Evolutionary conservation across 1,140 invertebrate species (phyloP).

Genomic region (Coptotermes formosanus): DNA sequence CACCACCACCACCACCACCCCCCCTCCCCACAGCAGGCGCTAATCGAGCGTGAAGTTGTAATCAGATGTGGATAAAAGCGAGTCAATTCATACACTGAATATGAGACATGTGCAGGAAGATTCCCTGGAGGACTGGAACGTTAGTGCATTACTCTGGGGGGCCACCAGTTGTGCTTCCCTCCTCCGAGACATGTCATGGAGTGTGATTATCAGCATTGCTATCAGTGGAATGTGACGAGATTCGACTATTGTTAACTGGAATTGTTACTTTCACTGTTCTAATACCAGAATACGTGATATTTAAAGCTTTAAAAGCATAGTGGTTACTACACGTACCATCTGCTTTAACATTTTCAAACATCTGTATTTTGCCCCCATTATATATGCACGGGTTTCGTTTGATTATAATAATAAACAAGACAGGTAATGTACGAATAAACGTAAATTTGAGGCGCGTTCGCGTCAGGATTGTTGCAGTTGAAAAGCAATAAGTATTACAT

Average conservation of each 20-base stretch:
- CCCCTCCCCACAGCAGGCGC: neutral
- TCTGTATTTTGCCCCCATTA: no score
- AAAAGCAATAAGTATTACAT: no score
- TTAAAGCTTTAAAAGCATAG: no score
- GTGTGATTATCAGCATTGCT: neutral
- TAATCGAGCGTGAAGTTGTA: slow-evolving; percentile 33
- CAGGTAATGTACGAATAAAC: no score
- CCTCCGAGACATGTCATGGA: neutral
- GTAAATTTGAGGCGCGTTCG: no score
- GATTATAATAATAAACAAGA: no score
- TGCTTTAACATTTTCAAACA: no score
- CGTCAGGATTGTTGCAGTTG: no score
- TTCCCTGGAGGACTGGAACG: neutral
- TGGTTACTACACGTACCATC: no score
- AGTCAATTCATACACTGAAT: neutral
- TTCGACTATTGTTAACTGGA: neutral
- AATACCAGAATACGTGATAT: no score
- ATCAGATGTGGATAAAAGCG: slow-evolving; percentile 32
- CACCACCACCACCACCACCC: neutral
- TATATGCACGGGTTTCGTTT: no score
- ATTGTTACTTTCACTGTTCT: no score
- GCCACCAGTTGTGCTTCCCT: neutral
- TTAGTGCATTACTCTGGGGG: neutral
- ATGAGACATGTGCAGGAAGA: neutral
- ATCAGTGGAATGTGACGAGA: neutral